These are phyloP conservation scores for Pseudococcus longispinus DNA, from an alignment of 2,888 invertebrate genomes.

Conservation along the genomic window DNA sequence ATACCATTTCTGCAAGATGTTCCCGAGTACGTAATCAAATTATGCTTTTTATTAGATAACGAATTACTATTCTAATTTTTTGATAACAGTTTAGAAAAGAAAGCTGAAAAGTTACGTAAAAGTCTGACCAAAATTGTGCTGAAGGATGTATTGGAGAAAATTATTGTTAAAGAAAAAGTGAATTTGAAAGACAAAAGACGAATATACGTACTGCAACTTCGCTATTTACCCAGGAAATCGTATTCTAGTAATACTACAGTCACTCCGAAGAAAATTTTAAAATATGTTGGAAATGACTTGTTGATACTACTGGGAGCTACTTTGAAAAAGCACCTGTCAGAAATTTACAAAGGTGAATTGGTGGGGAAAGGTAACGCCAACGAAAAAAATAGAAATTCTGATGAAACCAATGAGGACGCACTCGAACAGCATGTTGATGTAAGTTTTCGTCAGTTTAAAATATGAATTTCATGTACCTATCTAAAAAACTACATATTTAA, in stretches of 20 bases:
- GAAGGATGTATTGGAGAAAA: conserved; percentile 77
- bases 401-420: neutral
- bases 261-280: conserved; percentile 60
- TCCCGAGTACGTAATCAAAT: conserved; percentile 43
- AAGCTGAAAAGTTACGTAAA: conserved; percentile 74
- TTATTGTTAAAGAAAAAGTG: conserved; percentile 70
- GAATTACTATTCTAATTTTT: neutral
- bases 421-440: neutral
- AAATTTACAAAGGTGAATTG: conserved; percentile 52
- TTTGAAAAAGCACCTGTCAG: conserved; percentile 59
- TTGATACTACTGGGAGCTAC: conserved; percentile 67
- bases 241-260: conserved; percentile 59
- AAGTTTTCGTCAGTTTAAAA: neutral
- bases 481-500: neutral
- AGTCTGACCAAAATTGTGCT: conserved; percentile 81
- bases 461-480: neutral
- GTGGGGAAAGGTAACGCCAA: neutral
- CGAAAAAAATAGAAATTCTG: neutral
- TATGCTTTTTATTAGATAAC: neutral
- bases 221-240: conserved; percentile 57
- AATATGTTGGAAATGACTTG: conserved; percentile 78
- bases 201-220: conserved; percentile 56
- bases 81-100: conserved; percentile 64
- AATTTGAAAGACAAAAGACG: conserved; percentile 65
- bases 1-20: conserved; percentile 73